Evolutionary conservation across 1,140 invertebrate species (phyloP), one percentile per base, ranked within the genome.

Genomic region (Sycophila sp.): DNA sequence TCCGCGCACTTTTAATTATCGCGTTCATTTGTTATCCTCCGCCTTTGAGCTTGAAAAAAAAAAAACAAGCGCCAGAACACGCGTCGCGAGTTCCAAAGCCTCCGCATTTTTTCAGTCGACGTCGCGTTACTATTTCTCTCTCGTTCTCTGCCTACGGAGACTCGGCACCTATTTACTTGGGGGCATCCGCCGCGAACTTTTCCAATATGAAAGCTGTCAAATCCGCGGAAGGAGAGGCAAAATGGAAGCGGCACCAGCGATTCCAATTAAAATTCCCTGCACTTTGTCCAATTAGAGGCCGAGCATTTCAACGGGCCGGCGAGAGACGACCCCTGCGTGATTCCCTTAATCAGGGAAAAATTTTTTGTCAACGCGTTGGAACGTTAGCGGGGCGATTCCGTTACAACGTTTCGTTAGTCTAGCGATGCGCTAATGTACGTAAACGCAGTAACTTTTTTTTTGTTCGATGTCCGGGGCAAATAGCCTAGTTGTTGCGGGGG

Each of bases 191-290:
- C n/a, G 26, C 28, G 28, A 65, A 47, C 19, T 53, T 63, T 62
- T 65, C 55, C 55, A 68, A 68, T 68, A 59, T 45, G 17, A 49
- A 49, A 68, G 65, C 65, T 49, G 65, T 59, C 65, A 56, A 68
- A 59, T 68, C 49, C 32, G 64, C 8, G 28, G 38, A 58, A 67
- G 26, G 17, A 67, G n/a, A 38, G 51, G 53, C 6, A 56, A 47
- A 67, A n/a, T 56, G 34, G 38, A 58, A 56, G 51, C 26, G 4
- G 28, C 36, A 30, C 13, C 8, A 26, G 26, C 15, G 63, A n/a
- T 56, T 45, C 34, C 64, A 66, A 67, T 67, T 67, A 67, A 67
- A 67, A 67, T 67, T 24, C n/a, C 11, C 36, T 34, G 15, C 45
- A 24, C 49, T 55, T 56, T 32, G 11, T 51, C 51, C 51, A 40